Evolutionary conservation across 2,113 vertebrate species (phyloP), one percentile per base, ranked within the genome.

Genomic region (Microtus ochrogaster): DNA sequence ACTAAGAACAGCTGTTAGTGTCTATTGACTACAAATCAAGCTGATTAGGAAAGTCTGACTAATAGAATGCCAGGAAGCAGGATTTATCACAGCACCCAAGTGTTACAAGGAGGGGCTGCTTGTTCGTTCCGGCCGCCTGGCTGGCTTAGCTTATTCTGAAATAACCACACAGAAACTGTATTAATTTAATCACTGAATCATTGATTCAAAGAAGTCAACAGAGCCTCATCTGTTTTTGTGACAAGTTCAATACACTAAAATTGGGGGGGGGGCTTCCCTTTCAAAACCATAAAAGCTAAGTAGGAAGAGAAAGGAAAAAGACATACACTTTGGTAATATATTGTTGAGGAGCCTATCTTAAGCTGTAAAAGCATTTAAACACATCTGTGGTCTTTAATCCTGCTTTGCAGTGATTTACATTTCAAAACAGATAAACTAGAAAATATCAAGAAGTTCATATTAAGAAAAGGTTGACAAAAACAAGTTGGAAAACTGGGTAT

Each of bases 1-100:
- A 94, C 91, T 96, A 63, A 85, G 33, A 81, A 73, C 47, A 96
- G 87, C 49, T 92, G 65, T 95, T 85, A 65, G 49, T 89, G 91
- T 96, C 68, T 77, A 66, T 65, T 11, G 7, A 41, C 70, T 96
- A 55, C 58, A 91, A 65, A 94, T 39, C 2, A 0, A 88, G 36
- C 76, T 82, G 36, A 78, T 77, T 90, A 86, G 89, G 89, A 90
- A 90, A 52, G 63, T 90, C 66, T 77, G 44, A 47, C 89, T 95
- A 81, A 88, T 49, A 90, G 76, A 72, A 90, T 94, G 76, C 65
- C 83, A 89, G 87, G 78, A 86, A 90, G 41, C 84, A 90, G 87
- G 89, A 92, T 90, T 86, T 90, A 93, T 76, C 84, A 68, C 17
- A 90, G 76, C 85, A 73, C 24, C 81, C 78, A 77, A 77, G 74